Evolutionary conservation across 2,888 invertebrate species (phyloP), one percentile per base, ranked within the genome.

Genomic region (Phaonia tiefii): DNA sequence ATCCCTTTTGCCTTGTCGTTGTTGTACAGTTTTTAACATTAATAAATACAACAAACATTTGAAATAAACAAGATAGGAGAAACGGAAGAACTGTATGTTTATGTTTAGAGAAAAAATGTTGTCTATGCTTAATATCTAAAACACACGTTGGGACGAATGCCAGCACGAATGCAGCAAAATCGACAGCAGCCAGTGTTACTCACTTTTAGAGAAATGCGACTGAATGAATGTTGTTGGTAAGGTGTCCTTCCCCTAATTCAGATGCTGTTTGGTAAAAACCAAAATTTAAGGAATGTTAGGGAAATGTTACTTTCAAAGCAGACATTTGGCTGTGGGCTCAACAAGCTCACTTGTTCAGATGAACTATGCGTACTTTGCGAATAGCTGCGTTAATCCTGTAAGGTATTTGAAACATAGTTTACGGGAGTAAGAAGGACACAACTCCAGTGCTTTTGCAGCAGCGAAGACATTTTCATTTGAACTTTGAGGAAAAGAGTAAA

Each of bases 281-380:
- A 58, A 42, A 76, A 70, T 49, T 65, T 44, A 73, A 79, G 60
- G 58, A 75, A 75, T 71, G 67, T 70, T 66, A 46, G 58, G 60
- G 77, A 80, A 82, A 82, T 83, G 73, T 82, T 82, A 58, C 75
- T 76, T 71, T 74, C 80, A 83, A 83, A 83, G 80, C 82, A 82
- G 82, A 82, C 82, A 80, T 80, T 83, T 80, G 72, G 82, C 83
- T 75, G 70, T 63, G 37, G 83, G 82, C 82, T 73, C 75, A 81
- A 75, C 78, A 75, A 63, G 75, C 67, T 67, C 72, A 75, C 54
- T 72, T 77, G 71, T 77, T 42, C 72, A 46, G 42, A 46, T 75
- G 71, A 78, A 81, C 78, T 77, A n/a, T 20, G 63, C 63, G 42
- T 63, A 42, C 13, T 13, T 17, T 42, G 42, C 42, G 5, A 20